Percentiles rank a stretch among this genome's conserved stretches.
These are phyloP conservation scores for Coptodon bakossiorum DNA, from an alignment of 2,113 vertebrate species.

Conservation along the genomic window DNA sequence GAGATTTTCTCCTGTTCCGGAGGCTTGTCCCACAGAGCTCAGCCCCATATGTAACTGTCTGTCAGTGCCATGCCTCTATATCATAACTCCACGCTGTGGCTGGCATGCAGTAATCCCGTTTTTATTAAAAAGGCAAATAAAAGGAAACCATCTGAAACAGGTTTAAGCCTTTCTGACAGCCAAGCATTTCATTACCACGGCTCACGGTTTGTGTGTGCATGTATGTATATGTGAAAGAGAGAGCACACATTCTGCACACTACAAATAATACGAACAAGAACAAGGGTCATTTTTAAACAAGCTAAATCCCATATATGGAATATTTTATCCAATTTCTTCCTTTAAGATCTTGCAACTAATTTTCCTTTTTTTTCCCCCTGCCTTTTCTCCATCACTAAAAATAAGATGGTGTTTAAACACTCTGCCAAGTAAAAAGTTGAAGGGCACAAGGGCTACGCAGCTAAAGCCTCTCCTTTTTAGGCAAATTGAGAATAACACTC, in stretches of 20 bases:
- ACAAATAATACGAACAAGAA: neutral
- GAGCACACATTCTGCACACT: neutral
- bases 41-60: constrained; percentile 2
- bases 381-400: neutral
- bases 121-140: constrained; percentile 67
- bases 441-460: neutral
- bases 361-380: fast-evolving
- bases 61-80: constrained; percentile 14
- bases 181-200: constrained; percentile 48
- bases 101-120: constrained; percentile 49
- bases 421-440: neutral
- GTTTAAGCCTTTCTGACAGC: constrained; percentile 41
- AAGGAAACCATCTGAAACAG: constrained; percentile 51
- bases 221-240: neutral
- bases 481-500: neutral
- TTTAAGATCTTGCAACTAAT: neutral
- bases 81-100: neutral
- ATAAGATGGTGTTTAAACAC: neutral
- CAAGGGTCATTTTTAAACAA: neutral
- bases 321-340: neutral
- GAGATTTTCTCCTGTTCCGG: neutral
- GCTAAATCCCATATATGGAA: neutral
- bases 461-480: neutral
- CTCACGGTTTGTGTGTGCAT: neutral
- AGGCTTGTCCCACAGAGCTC: constrained; percentile 13